Conservation (phyloP, 2,113 vertebrate genomes). For the Tonatia bakeri region DNA sequence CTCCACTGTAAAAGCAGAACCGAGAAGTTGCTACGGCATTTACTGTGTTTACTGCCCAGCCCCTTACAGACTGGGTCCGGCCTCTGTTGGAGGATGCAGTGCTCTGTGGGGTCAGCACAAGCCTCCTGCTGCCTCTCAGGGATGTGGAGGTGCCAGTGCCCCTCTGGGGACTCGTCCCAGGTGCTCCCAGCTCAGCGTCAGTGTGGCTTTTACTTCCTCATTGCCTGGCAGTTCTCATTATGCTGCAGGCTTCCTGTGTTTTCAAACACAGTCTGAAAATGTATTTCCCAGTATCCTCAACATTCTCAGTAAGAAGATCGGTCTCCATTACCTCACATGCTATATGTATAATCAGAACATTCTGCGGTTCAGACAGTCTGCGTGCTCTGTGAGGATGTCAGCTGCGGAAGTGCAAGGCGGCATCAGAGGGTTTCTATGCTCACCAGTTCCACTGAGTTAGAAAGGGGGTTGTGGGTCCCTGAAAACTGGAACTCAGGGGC, state of each 20-base stretch:
- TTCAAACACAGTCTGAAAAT: not conserved
- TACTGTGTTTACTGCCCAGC: not conserved
- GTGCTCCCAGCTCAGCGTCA: not conserved
- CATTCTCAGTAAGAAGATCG: not conserved
- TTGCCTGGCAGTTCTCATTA: not conserved
- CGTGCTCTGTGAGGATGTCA: not conserved
- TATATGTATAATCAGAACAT: not conserved
- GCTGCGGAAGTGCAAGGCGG: not conserved
- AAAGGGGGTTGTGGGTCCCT: not conserved
- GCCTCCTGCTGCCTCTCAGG: no score
- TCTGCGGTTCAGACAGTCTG: not conserved
- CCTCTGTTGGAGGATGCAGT: not conserved
- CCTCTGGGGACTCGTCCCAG: not conserved
- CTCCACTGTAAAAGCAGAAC: not conserved
- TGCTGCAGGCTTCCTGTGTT: not conserved
- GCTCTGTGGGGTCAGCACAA: not conserved
- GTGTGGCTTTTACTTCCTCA: not conserved
- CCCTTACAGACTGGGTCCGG: fast-evolving
- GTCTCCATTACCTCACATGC: not conserved
- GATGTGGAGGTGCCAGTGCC: not conserved
- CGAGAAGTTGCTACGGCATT: not conserved
- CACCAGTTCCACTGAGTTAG: not conserved
- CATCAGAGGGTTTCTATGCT: not conserved
- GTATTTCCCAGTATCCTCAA: not conserved
- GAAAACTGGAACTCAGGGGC: not conserved